These are phyloP conservation scores for Paragorgia papillata DNA, from an alignment of 92 coral and sea anemone species.

Conservation along the genomic window DNA sequence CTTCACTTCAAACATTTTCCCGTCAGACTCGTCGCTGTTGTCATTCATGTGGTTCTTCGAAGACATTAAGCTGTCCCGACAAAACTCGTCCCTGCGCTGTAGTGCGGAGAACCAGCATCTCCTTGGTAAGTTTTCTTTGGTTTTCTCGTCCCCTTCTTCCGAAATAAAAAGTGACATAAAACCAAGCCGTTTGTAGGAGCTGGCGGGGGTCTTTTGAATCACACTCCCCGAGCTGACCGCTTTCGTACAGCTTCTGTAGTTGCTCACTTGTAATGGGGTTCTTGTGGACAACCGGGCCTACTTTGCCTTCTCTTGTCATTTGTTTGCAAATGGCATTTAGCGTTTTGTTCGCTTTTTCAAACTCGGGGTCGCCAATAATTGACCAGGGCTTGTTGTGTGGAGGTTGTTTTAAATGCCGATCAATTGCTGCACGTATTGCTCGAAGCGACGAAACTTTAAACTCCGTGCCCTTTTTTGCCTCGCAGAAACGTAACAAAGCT, in stretches of 20 bases:
- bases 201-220: slow-evolving; percentile 33
- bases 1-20: slow-evolving; percentile 53
- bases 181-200: slow-evolving; percentile 60
- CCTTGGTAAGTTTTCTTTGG: slow-evolving; percentile 54
- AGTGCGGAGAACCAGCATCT: slow-evolving; percentile 52
- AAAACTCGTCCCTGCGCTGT: slow-evolving; percentile 48
- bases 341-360: slow-evolving; percentile 39
- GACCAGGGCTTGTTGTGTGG: slow-evolving; percentile 39
- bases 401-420: slow-evolving; percentile 41
- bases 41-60: slow-evolving; percentile 51
- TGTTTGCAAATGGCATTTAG: slow-evolving; percentile 33
- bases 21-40: slow-evolving; percentile 47
- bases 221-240: slow-evolving; percentile 32
- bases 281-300: slow-evolving; percentile 42
- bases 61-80: background rate
- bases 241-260: slow-evolving; percentile 35
- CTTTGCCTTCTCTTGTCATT: slow-evolving; percentile 36
- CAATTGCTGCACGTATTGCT: slow-evolving; percentile 54
- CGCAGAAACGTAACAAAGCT: no score
- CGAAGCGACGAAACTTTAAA: slow-evolving; percentile 37
- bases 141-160: slow-evolving; percentile 64
- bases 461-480: no score
- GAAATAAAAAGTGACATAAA: slow-evolving; percentile 64
- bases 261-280: slow-evolving; percentile 39
- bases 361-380: slow-evolving; percentile 47